These are phyloP conservation scores for Vollenhovia emeryi DNA, from an alignment of 1,140 invertebrate species.

Conservation along the genomic window DNA sequence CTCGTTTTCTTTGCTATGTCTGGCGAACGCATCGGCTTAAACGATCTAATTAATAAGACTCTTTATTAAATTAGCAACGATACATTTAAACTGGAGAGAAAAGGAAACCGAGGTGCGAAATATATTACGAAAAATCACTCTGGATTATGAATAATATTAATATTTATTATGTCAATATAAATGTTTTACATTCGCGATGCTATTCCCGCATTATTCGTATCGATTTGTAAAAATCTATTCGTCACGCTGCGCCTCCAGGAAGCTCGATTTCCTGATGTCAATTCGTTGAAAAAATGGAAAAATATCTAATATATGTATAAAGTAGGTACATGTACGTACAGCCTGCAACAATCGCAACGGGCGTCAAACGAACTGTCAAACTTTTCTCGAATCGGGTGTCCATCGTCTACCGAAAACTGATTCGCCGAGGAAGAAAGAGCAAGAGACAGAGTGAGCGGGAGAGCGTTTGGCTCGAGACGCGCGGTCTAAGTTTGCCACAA, in stretches of 20 bases:
- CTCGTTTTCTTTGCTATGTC: neutral
- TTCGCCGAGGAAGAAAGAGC: slow-evolving; percentile 14
- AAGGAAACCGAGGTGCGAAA: neutral
- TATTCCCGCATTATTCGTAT: neutral
- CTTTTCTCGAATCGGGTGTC: neutral
- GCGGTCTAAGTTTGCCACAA: slow-evolving; percentile 78
- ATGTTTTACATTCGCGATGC: neutral
- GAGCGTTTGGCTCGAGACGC: slow-evolving; percentile 69
- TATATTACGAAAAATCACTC: neutral
- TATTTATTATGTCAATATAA: neutral
- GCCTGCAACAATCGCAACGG: neutral
- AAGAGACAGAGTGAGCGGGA: neutral
- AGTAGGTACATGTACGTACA: neutral
- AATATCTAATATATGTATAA: neutral
- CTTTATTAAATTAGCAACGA: neutral
- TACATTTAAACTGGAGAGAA: neutral
- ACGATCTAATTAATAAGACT: neutral
- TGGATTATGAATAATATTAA: neutral
- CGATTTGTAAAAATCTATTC: neutral
- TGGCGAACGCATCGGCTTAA: neutral
- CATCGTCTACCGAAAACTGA: neutral
- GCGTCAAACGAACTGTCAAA: neutral
- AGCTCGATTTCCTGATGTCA: neutral
- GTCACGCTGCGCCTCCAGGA: neutral
- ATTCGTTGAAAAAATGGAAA: neutral